phyloP scores from a whole-genome alignment of 1,140 invertebrate species.

The Halyomorpha halys region DNA sequence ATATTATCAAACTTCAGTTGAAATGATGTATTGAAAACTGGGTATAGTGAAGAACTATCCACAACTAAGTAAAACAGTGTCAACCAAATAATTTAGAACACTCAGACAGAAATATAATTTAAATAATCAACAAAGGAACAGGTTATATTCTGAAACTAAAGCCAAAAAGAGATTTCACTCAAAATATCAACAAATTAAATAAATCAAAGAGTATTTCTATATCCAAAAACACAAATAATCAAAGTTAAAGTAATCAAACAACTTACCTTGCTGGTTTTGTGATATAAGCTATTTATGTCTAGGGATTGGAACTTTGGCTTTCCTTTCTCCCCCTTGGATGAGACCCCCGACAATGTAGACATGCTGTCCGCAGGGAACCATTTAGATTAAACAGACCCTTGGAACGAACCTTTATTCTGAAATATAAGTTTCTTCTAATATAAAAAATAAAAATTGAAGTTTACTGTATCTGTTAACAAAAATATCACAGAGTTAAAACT shows the following conservation, averaged over 20 bases:
- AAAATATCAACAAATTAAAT: too few relatives aligned
- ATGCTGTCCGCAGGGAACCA: slow-evolving; percentile 78
- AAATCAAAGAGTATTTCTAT: neutral
- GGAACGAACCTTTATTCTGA: slow-evolving; percentile 67
- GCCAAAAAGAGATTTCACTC: too few relatives aligned
- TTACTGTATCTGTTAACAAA: neutral
- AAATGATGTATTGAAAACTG: too few relatives aligned
- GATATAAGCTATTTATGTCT: slow-evolving; percentile 89
- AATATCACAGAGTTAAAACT: too few relatives aligned
- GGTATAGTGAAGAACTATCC: too few relatives aligned
- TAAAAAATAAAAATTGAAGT: neutral
- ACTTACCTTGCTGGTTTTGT: slow-evolving; percentile 74
- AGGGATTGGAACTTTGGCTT: slow-evolving; percentile 90
- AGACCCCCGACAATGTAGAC: slow-evolving; percentile 73
- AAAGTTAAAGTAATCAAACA: slow-evolving; percentile 21
- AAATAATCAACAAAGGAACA: too few relatives aligned
- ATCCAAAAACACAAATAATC: slow-evolving; percentile 1
- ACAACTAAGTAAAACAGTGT: too few relatives aligned
- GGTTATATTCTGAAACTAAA: too few relatives aligned
- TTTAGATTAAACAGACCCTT: slow-evolving; percentile 67
- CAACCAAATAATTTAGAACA: too few relatives aligned
- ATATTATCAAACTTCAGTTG: too few relatives aligned
- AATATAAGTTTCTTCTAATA: slow-evolving; percentile 21
- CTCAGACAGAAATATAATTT: too few relatives aligned
- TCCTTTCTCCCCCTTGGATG: slow-evolving; percentile 81